A percentile compares a stretch with the other conserved stretches of the same genome.
Conservation (phyloP, 2,113 vertebrate genomes). For the Rhegmatorhina hoffmannsi region DNA sequence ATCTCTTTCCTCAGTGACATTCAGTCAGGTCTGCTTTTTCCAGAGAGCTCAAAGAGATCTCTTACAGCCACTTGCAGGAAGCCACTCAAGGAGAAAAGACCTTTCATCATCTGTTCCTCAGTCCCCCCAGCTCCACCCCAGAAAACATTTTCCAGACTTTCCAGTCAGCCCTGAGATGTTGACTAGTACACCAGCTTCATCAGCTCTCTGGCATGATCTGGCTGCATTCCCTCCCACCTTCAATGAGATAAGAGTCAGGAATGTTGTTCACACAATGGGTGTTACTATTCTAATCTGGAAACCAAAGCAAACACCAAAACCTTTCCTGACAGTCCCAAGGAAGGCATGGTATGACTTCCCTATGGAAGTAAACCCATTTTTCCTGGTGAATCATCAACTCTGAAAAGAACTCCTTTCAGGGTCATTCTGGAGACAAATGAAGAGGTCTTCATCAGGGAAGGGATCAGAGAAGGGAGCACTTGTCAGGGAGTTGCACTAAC, state of each 20-base stretch:
- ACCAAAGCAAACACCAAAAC: not conserved
- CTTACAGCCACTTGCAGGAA: not conserved
- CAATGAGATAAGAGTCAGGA: constrained; percentile 60
- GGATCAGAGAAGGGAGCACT: constrained; percentile 1
- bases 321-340: not conserved
- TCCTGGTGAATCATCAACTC: not conserved
- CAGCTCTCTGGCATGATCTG: constrained; percentile 60
- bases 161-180: constrained; percentile 57
- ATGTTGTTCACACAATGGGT: constrained; percentile 43
- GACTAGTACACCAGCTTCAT: constrained; percentile 55
- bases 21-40: not conserved
- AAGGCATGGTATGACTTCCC: not conserved
- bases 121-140: constrained; percentile 54
- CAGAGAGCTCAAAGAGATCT: not conserved
- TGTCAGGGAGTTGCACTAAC: constrained; percentile 29
- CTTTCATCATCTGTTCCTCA: constrained; percentile 52
- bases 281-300: constrained; percentile 29
- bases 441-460: not conserved
- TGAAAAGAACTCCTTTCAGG: not conserved
- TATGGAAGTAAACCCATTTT: not conserved
- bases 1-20: not conserved
- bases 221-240: constrained; percentile 57
- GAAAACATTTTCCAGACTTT: constrained; percentile 64
- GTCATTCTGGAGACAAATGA: not conserved
- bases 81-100: not conserved